Conservation (phyloP, 2,113 vertebrate species). For the Leptosomus discolor region DNA sequence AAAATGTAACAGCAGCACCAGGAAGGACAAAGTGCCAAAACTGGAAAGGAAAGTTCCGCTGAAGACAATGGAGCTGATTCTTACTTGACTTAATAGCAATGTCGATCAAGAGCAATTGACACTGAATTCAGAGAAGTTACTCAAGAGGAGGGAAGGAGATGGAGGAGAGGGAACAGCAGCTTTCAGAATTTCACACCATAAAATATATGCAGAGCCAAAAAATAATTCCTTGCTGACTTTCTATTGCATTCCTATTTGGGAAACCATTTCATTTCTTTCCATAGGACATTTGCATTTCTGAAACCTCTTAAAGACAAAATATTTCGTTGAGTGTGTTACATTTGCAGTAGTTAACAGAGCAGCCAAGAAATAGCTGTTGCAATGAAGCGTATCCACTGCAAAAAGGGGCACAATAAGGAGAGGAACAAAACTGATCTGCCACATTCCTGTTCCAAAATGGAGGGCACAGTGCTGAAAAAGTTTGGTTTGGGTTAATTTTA, state of each 20-base stretch:
- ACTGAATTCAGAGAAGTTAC: neutral
- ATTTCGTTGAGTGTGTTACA: neutral
- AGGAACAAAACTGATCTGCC: neutral
- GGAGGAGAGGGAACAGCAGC: neutral
- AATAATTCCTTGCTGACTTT: neutral
- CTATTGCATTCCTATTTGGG: neutral
- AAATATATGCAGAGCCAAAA: neutral
- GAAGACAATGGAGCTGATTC: neutral
- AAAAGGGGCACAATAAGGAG: neutral
- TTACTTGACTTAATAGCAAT: neutral
- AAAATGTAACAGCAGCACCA: neutral
- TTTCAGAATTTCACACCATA: neutral
- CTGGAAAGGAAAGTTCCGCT: constrained; percentile 6
- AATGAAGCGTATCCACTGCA: neutral
- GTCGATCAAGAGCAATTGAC: neutral
- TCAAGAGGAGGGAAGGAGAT: neutral
- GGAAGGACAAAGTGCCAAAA: neutral
- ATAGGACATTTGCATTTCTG: neutral
- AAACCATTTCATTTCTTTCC: neutral
- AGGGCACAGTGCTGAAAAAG: neutral
- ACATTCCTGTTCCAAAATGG: neutral
- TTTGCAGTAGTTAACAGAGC: neutral
- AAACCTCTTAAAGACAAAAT: neutral
- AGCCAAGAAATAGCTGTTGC: neutral
- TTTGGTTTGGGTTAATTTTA: neutral